Evolutionary conservation across 2,888 invertebrate genomes (phyloP).

Genomic region (Drosophila niveifrons): DNA sequence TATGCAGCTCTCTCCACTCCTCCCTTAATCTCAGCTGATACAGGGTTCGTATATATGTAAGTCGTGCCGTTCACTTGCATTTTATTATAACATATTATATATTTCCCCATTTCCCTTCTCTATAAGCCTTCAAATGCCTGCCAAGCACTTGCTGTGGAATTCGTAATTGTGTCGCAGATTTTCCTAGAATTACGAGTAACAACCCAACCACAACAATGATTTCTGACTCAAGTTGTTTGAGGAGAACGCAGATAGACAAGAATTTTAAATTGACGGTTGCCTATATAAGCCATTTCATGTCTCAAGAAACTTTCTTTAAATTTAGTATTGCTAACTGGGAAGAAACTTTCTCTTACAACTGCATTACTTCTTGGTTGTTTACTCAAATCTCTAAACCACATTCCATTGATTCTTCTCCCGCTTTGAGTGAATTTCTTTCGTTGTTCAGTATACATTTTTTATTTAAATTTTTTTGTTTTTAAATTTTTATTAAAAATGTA

Average conservation of each 20-base stretch:
- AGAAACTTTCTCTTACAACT: no score
- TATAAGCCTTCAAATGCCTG: neutral
- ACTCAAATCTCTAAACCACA: no score
- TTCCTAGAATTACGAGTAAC: constrained; percentile 1
- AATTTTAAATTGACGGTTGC: neutral
- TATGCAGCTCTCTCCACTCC: neutral
- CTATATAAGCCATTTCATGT: no score
- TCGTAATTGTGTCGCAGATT: constrained; percentile 10
- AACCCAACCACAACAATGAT: neutral
- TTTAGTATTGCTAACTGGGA: no score
- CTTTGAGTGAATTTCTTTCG: neutral
- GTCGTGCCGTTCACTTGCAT: constrained; percentile 21
- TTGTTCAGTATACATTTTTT: constrained; percentile 9
- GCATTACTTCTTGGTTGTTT: no score
- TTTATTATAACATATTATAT: constrained; percentile 9
- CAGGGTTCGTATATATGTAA: neutral
- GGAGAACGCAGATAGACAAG: neutral
- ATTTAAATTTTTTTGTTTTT: constrained; percentile 36
- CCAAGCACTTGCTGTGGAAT: constrained; percentile 5
- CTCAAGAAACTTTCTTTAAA: no score
- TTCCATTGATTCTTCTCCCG: no score
- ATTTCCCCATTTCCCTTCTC: neutral
- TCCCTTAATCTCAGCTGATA: neutral
- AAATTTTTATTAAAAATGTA: constrained; percentile 80
- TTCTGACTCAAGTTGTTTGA: neutral